These are phyloP conservation scores for Mechanitis messenoides DNA, from an alignment of 2,888 invertebrate species.

Conservation along the genomic window DNA sequence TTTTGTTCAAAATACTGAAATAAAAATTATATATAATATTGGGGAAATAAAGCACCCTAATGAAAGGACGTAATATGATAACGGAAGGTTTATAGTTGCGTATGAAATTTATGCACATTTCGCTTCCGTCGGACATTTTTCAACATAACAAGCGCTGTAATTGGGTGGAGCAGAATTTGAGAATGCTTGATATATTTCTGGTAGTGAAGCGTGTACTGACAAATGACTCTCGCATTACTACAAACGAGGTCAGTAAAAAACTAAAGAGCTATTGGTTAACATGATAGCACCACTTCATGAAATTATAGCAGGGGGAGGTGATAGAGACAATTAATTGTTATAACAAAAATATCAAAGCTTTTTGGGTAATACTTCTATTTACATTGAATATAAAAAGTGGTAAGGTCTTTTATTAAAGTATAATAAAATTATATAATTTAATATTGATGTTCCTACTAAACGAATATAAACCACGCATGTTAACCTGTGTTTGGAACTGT, in stretches of 20 bases:
- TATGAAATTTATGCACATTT: conserved; percentile 37
- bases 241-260: conserved; percentile 24
- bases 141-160: conserved; percentile 63
- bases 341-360: not conserved
- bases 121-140: conserved; percentile 51
- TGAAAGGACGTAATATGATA: conserved; percentile 21
- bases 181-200: conserved; percentile 45
- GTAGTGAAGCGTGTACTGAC: conserved; percentile 33
- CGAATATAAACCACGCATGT: too few relatives aligned
- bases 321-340: not conserved
- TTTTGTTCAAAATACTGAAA: not conserved
- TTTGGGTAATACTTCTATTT: too few relatives aligned
- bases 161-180: conserved; percentile 59
- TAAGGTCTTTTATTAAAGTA: not conserved
- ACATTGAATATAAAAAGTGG: not conserved
- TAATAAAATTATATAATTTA: too few relatives aligned
- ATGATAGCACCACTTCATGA: conserved; percentile 2
- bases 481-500: too few relatives aligned
- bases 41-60: conserved; percentile 16
- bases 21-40: not conserved
- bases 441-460: too few relatives aligned
- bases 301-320: not conserved
- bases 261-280: conserved; percentile 12
- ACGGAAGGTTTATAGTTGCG: conserved; percentile 22
- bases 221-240: conserved; percentile 33